Base-by-base conservation (phyloP, 2,888 invertebrate species). In the Cinara cedri region DNA sequence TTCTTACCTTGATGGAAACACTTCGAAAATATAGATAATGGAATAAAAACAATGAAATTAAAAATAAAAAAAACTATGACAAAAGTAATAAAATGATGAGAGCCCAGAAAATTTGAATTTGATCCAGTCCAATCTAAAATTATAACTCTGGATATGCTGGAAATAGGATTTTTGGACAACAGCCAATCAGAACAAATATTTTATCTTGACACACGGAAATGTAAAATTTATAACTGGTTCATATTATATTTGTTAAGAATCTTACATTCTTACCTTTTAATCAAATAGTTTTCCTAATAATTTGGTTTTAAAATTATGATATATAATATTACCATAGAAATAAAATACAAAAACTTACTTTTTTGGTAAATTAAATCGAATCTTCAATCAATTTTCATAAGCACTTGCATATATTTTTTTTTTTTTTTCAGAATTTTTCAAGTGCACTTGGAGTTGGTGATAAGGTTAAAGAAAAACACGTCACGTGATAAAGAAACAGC, bases 51-150 rank as follows among this genome's bases (percentile, higher is more conserved):
- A 75, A 55, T 13, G 6, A 24, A 65, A 65, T 65, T 42, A 42
- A 42, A 42, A 49, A 13, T 24, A n/a, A 26, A 57, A 74, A 51
- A 62, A 24, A 14, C 13, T 60, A 65, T 3, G n/a, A 44, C 46
- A 57, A 57, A 57, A 66, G 10, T 6, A 57, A 19, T 16, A 16
- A 76, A 13, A 66, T 54, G 42, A 81, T 70, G 63, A 57, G 44
- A 14, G 46, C 76, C 60, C 44, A 82, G 81, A 81, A 76, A 66
- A 81, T 81, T 82, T 82, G 81, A 82, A 82, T 81, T 80, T 81
- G 81, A 80, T 83, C 83, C 83, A 83, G 83, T 57, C 74, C 81
- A 82, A 75, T 83, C 83, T 83, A 83, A 82, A 82, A 82, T 83
- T 83, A 83, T 82, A 83, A 54, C 70, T 82, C 82, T 83, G 82